Base-by-base conservation (phyloP, 2,113 vertebrate species). In the Capreolus pygargus region DNA sequence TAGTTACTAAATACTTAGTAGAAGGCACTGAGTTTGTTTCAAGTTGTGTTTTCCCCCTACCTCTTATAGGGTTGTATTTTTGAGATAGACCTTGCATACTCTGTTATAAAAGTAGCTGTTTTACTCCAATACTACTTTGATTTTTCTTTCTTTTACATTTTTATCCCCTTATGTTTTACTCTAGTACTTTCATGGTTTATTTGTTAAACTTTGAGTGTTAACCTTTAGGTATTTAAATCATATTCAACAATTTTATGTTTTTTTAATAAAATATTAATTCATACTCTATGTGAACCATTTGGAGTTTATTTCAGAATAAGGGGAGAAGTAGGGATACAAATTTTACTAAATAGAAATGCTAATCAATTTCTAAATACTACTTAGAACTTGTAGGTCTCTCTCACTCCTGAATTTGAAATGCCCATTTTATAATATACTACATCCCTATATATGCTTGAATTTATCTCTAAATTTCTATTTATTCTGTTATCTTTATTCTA, bases 111-210 rank as follows among this genome's bases (percentile, higher is more conserved):
- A 89, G n/a, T 47, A 74, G 54, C 43, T 79, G 25, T 70, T 86
- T 76, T 36, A 57, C 58, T 90, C 47, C 11, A 86, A 70, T 47
- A 74, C 3, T 27, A 74, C 23, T 74, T 86, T 33, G 5, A 79
- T 43, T 93, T 91, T 95, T 86, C 52, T 58, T 88, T 88, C 25
- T 43, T 93, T 74, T 61, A 83, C 3, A 64, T 57, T 96, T 96
- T 85, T 89, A 85, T 89, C 57, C 36, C 21, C 33, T n/a, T 82
- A 33, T 5, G 2, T n/a, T 91, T 89, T 89, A 70, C 36, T 81
- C 45, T 82, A 50, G 11, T 45, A 89, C 9, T 81, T 89, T 79
- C 33, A 61, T 76, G 5, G 10, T 52, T 96, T 82, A 82, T 25
- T 92, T 95, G 82, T 82, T 94, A 79, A 64, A 33, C 14, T 79